Evolutionary conservation across 1,140 invertebrate genomes (phyloP).

Genomic region (Plectrocnemia conspersa): DNA sequence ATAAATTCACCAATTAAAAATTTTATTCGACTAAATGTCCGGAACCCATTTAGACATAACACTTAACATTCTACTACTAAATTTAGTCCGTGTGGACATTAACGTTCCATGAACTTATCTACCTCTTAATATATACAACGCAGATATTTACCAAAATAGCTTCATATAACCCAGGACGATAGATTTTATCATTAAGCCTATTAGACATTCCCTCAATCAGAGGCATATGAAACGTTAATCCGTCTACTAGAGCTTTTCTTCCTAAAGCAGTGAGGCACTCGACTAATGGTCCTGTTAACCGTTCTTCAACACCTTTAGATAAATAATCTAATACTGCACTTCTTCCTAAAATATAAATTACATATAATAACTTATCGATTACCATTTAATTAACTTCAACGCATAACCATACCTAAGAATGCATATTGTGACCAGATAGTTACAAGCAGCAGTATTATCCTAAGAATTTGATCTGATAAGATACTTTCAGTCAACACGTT

Average conservation of each 20-base stretch:
- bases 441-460: conserved; percentile 25
- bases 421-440: conserved; percentile 31
- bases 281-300: conserved; percentile 47
- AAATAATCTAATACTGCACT: conserved; percentile 47
- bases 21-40: not conserved
- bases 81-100: not conserved
- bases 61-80: not conserved
- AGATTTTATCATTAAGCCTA: conserved; percentile 34
- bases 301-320: conserved; percentile 45
- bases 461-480: conserved; percentile 32
- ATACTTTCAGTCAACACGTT: conserved; percentile 30
- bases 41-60: not conserved
- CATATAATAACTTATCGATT: not conserved
- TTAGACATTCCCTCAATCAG: conserved; percentile 41
- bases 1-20: not conserved
- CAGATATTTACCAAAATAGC: conserved; percentile 41
- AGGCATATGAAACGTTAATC: conserved; percentile 42
- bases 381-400: not conserved
- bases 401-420: conserved; percentile 30
- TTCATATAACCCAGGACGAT: conserved; percentile 39
- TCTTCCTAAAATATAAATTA: conserved; percentile 39
- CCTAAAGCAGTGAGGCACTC: conserved; percentile 46
- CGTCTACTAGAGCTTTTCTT: conserved; percentile 41
- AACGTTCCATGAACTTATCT: not conserved
- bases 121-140: no score